Conservation (phyloP, 2,888 invertebrate genomes). For the Andrena bucephala region DNA sequence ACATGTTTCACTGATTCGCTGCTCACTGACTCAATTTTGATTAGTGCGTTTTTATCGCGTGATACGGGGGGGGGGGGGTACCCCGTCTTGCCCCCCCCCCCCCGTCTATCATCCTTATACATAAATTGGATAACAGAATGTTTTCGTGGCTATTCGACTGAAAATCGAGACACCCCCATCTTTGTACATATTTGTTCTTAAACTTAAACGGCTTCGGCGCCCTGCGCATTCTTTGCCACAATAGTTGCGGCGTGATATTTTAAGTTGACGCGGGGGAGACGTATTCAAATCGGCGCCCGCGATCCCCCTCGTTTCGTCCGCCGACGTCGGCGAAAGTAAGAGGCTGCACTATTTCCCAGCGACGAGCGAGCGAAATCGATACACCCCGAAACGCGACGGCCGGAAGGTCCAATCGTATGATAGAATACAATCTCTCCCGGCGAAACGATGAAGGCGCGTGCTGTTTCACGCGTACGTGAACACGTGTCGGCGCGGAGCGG, state of each 20-base stretch:
- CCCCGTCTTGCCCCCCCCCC: too few species aligned
- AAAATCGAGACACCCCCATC: too few species aligned
- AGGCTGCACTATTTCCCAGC: slow-evolving; percentile 3
- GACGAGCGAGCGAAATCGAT: slow-evolving; percentile 40
- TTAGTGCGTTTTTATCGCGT: too few species aligned
- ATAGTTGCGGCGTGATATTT: not conserved
- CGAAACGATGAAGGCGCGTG: slow-evolving; percentile 67
- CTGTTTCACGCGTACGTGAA: slow-evolving; percentile 23
- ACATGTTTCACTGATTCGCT: too few species aligned
- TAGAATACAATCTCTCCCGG: slow-evolving; percentile 35
- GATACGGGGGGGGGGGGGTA: too few species aligned
- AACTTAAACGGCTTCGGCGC: not conserved
- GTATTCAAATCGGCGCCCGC: not conserved
- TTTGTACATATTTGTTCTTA: too few species aligned
- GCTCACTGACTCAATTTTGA: too few species aligned
- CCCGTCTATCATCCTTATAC: too few species aligned
- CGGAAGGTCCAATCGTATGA: slow-evolving; percentile 48
- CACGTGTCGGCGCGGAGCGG: slow-evolving; percentile 24
- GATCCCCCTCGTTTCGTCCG: not conserved
- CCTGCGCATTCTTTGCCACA: not conserved
- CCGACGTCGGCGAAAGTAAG: slow-evolving; percentile 7
- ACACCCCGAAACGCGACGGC: slow-evolving; percentile 7
- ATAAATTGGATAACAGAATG: too few species aligned
- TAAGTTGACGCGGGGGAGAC: not conserved
- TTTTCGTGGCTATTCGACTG: too few species aligned